Percentiles rank a stretch among this genome's conserved stretches.
phyloP scores from a whole-genome alignment of 2,888 invertebrate species.

The Rhodophaea formosa region DNA sequence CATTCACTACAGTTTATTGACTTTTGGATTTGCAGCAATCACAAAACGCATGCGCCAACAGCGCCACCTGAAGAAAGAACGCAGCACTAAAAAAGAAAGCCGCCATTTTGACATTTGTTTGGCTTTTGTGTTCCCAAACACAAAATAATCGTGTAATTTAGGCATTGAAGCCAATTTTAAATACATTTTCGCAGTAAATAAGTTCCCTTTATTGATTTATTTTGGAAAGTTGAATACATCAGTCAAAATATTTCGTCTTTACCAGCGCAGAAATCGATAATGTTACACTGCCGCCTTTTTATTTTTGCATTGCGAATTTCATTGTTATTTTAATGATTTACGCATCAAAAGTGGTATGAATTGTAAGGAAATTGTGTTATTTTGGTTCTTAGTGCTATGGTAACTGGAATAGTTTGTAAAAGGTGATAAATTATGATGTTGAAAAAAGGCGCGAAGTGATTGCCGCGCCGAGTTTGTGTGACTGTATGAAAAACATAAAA shows the following conservation, averaged over 20 bases:
- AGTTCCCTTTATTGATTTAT: conserved; percentile 36
- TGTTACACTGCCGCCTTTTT: conserved; percentile 72
- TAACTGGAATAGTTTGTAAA: conserved; percentile 27
- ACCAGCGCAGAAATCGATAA: conserved; percentile 70
- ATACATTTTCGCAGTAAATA: conserved; percentile 42
- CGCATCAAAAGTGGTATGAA: conserved; percentile 23
- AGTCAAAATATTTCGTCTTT: conserved; percentile 44
- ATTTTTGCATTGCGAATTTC: conserved; percentile 55
- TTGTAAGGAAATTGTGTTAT: conserved; percentile 27
- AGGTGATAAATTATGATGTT: conserved; percentile 44
- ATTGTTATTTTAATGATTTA: conserved; percentile 40
- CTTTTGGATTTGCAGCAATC: conserved; percentile 41
- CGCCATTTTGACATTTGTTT: conserved; percentile 82
- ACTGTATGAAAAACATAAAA: conserved; percentile 43
- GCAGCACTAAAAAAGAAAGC: conserved; percentile 53
- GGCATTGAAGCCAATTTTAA: conserved; percentile 41
- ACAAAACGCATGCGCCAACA: conserved; percentile 68
- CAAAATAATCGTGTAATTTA: conserved; percentile 62
- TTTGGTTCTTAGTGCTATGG: conserved; percentile 29
- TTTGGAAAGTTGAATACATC: conserved; percentile 41
- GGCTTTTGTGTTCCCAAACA: conserved; percentile 72
- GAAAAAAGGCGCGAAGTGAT: conserved; percentile 74
- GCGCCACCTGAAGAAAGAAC: conserved; percentile 63
- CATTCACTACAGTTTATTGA: conserved; percentile 44
- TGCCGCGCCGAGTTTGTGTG: conserved; percentile 42